Evolutionary conservation across 1,140 invertebrate species (phyloP), one percentile per base, ranked within the genome.

Genomic region (Penaeus indicus): DNA sequence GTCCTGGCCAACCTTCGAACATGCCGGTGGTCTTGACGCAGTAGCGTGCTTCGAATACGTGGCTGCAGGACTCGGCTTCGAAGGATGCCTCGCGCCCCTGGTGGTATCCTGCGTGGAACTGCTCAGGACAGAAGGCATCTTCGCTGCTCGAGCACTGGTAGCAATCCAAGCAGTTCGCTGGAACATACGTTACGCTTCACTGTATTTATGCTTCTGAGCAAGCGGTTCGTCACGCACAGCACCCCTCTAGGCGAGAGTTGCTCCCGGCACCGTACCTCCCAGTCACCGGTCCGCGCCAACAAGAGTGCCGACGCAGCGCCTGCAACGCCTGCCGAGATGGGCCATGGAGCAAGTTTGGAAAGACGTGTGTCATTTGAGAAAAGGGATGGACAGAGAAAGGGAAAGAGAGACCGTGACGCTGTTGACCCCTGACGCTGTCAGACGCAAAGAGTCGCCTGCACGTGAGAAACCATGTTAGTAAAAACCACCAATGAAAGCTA

Each of bases 21-120:
- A 98, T 95, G 85, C 98, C 98, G 85, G 97, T 96, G 91, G 97
- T 96, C 95, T 99, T 99, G 89, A 99, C 95, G 93, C 98, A 99
- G 93, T 96, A 99, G 91, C 96, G 94, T 13, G 97, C 97, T 91
- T 95, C 95, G 92, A 97, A 96, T 89, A 99, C 96, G 89, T 94
- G 62, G 72, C 88, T 54, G 84, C 91, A 91, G 38, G 84, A 81
- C 67, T 47, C 60, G n/a, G 86, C 32, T 10, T 27, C 61, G 38
- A 86, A 62, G 27, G 64, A 19, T 16, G 81, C 19, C 38, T 32
- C 27, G 19, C 54, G 47, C 47, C 32, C 27, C 22, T 25, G 1
- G 38, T 78, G 82, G 63, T 82, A 81, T 19, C 72, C 63, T n/a
- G 38, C 38, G 1, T 67, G 22, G 78, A 89, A 64, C 25, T 83